Evolutionary conservation across 2,797 vertebrate species (phyloP), one percentile per base, ranked within the genome.

Genomic region (Microctenopoma stevenorrisi): DNA sequence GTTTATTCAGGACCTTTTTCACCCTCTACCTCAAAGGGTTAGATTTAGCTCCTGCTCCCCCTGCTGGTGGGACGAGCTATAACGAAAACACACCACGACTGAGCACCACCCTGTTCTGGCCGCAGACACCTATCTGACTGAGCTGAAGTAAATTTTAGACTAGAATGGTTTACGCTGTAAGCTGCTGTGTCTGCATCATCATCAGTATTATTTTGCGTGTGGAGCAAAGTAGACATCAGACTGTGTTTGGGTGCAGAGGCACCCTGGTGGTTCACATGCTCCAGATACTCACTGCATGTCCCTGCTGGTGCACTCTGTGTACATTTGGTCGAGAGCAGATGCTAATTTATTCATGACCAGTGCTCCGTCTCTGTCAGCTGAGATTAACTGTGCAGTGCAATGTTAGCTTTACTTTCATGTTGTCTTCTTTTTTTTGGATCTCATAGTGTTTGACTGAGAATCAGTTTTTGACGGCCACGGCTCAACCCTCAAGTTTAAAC

Each of bases 301-400:
- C 56, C 48, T 56, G 60, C 1, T 64, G 59, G 22, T 59, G 63
- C 50, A 25, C 51, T 53, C 68, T 50, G 33, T 55, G 63, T 64
- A 71, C 55, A 68, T 68, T 44, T 35, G 44, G 64, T 62, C 59
- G 33, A 1, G 15, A 47, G 33, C 78, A 66, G 80, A 77, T 78
- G 67, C 65, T 91, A 49, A 90, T 86, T 89, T 88, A 90, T 91
- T 90, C 81, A 93, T 88, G 81, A 74, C 33, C 50, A 51, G 47
- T 14, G 35, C 79, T 62, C 67, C 13, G 74, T 73, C 43, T 72
- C 74, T 77, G 81, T 87, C 87, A 64, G 72, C 54, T 40, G 59
- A 65, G 46, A 83, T 86, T 64, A 88, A 68, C 56, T 16, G 14
- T 67, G 40, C 58, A 48, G 53, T 33, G 44, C 28, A 30, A 26